Base-by-base conservation (phyloP, 2,797 vertebrate species). In the Xenentodon cancila region DNA sequence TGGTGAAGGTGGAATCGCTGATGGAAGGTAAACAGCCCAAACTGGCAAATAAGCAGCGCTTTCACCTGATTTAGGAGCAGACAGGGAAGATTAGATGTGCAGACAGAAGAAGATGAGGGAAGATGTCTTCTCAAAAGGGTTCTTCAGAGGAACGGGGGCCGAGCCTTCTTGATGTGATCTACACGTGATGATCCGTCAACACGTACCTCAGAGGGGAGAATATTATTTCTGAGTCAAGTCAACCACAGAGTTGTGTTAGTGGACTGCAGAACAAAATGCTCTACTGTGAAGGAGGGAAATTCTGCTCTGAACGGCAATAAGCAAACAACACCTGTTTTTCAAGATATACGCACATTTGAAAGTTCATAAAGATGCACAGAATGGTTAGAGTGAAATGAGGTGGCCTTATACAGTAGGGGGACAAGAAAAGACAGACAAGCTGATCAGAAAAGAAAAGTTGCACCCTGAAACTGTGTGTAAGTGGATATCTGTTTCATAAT, bases 21-120 rank as follows among this genome's bases (percentile, higher is more conserved):
- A 49, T 60, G 63, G 53, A 81, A 60, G 63, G 78, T 75, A 85
- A 89, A 88, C 71, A 80, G 40, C 18, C 17, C 42, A 62, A 73
- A 50, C 51, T 72, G 61, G 65, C 56, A 80, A 84, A 86, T 71
- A 88, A 83, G 72, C 49, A 12, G 58, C 71, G 79, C 70, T 75
- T 74, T 78, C 64, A 85, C 73, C 57, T 64, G 61, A 83, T 76
- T 81, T 5, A 9, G 49, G 59, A 52, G 37, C 62, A 88, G 81
- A 86, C 71, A 60, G 74, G 50, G 61, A 69, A 62, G 71, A 89
- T 86, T 87, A 88, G 70, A 77, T 32, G 34, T 60, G 65, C 55
- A 83, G 83, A 89, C 69, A 75, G 67, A 71, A 21, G 60, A 64
- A 45, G 51, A 74, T 59, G 46, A 80, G 62, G 7, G 22, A 54